These are phyloP conservation scores for Caenorhabditis drosophilae DNA, from an alignment of 2,888 invertebrate genomes.

Conservation along the genomic window DNA sequence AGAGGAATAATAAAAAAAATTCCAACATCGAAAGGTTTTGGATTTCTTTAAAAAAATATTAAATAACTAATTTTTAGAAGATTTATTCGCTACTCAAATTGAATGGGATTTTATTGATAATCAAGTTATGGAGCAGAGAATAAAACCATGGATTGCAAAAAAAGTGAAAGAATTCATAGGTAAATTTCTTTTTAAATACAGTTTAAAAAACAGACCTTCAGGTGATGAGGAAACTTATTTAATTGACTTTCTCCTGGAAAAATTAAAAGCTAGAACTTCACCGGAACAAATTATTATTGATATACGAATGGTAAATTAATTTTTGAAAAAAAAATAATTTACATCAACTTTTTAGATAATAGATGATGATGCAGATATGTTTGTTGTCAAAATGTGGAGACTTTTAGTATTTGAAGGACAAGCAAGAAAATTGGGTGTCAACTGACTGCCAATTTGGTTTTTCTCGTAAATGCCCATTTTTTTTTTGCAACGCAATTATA, in stretches of 20 bases:
- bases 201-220: constrained; percentile 10
- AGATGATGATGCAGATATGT: constrained; percentile 99
- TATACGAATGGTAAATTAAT: constrained; percentile 86
- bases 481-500: neutral
- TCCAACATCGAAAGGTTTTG: constrained; percentile 94
- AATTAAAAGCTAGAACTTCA: constrained; percentile 88
- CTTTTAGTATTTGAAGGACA: constrained; percentile 98
- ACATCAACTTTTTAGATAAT: constrained; percentile 78
- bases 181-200: constrained; percentile 1
- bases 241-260: constrained; percentile 99
- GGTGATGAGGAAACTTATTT: constrained; percentile 95
- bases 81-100: constrained; percentile 90
- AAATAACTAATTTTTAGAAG: no score
- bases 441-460: constrained; percentile 4
- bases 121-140: constrained; percentile 89
- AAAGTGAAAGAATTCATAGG: constrained; percentile 96
- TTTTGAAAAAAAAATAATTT: neutral
- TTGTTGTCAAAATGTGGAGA: constrained; percentile 99
- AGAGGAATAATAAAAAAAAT: constrained; percentile 97
- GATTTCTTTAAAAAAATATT: no score
- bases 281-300: constrained; percentile 95
- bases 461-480: neutral
- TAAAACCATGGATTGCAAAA: constrained; percentile 99
- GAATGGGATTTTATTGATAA: constrained; percentile 85
- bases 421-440: constrained; percentile 59